phyloP scores from a whole-genome alignment of 2,113 vertebrate species.

The Pseudopipra pipra region DNA sequence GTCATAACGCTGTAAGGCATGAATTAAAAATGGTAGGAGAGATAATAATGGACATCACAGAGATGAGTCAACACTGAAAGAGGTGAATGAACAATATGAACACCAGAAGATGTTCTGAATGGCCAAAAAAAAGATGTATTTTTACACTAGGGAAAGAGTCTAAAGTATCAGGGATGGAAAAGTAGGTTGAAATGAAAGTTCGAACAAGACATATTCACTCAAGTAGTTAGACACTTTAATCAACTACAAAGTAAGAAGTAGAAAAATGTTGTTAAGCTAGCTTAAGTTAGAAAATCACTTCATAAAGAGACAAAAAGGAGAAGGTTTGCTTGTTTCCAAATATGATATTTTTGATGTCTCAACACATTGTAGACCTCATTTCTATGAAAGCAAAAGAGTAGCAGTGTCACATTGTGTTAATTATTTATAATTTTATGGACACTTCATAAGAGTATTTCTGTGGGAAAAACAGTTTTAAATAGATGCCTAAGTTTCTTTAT shows the following conservation, averaged over 20 bases:
- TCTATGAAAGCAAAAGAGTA: neutral
- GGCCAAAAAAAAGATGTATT: neutral
- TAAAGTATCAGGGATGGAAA: neutral
- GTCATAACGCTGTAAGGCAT: neutral
- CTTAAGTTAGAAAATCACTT: neutral
- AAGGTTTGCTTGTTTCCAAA: neutral
- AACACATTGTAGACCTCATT: neutral
- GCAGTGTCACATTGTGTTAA: neutral
- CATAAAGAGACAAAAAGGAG: neutral
- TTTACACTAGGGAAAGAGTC: neutral
- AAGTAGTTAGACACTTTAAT: neutral
- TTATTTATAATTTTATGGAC: neutral
- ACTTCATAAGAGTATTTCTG: neutral
- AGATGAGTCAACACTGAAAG: neutral
- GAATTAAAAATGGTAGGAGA: neutral
- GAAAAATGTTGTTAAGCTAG: neutral
- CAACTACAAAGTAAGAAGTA: neutral
- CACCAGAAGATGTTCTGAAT: neutral
- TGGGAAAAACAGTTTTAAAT: neutral
- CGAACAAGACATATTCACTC: neutral
- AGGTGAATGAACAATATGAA: neutral
- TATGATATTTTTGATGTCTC: neutral
- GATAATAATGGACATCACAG: neutral
- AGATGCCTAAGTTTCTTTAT: neutral
- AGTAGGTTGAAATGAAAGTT: neutral